Base-by-base conservation (phyloP, 2,797 vertebrate species). In the Botia kubotai region DNA sequence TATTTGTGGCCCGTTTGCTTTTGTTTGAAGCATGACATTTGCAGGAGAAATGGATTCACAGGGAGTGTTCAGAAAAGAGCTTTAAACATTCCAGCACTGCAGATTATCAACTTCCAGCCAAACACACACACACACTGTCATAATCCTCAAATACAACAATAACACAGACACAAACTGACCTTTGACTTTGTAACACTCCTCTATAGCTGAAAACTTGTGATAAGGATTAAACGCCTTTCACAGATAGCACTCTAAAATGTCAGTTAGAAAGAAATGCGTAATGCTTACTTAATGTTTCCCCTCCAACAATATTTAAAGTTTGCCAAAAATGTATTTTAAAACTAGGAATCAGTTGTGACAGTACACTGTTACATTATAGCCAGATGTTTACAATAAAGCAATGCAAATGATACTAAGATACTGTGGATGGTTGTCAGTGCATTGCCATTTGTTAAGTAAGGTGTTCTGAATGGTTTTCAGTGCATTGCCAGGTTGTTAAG, bases 11-110 rank as follows among this genome's bases (percentile, higher is more conserved):
- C 29, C 29, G 65, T 83, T 85, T 77, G 21, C 70, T 65, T 57
- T 58, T 60, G 69, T 85, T 69, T 83, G 72, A 86, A 83, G 69
- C 81, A 29, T 90, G 84, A 84, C 84, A 90, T 89, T 91, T 89
- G 46, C 39, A 66, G 81, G 36, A 87, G 82, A 29, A 87, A 89
- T 33, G 7, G 75, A 77, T 83, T 86, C 58, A 50, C 75, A 82
- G 65, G 63, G 0, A 68, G 36, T 26, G 71, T 70, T 39, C 21
- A 16, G 80, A 87, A 86, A 81, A 67, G 79, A 90, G 88, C 86
- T 87, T 87, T 72, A 80, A 84, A 72, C 76, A 73, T 79, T 77
- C 23, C 80, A 69, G 63, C 81, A 83, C 68, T 68, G 60, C 67
- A 84, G 81, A 73, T 71, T 87, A 89, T 89, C 73, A 83, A 14